Evolutionary conservation across 2,888 invertebrate genomes (phyloP).

Genomic region (Pharmacophagus antenor): DNA sequence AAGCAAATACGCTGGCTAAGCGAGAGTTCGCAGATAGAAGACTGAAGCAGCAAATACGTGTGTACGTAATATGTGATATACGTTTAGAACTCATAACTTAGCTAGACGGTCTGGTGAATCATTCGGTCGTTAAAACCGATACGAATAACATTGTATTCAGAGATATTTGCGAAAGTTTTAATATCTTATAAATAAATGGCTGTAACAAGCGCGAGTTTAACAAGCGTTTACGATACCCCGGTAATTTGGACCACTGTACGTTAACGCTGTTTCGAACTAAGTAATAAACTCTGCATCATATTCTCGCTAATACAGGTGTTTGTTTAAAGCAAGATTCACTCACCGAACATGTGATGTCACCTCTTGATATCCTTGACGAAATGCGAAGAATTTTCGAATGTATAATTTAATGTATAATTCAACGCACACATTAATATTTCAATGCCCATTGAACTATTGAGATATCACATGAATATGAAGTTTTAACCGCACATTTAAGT

Average conservation of each 20-base stretch:
- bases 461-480: not conserved
- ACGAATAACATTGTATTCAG: not conserved
- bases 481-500: not conserved
- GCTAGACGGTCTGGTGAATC: slow-evolving; percentile 1
- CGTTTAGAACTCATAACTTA: not conserved
- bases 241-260: not conserved
- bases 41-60: too few species aligned
- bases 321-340: slow-evolving; percentile 14
- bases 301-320: slow-evolving; percentile 1
- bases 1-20: too few species aligned
- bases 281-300: slow-evolving; percentile 1
- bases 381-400: slow-evolving; percentile 27
- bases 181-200: not conserved
- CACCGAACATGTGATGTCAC: slow-evolving; percentile 10
- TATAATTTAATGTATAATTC: slow-evolving; percentile 21
- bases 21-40: too few species aligned
- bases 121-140: not conserved
- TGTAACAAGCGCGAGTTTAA: not conserved
- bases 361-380: slow-evolving; percentile 29
- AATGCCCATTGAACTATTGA: not conserved
- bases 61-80: not conserved
- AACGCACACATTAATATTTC: slow-evolving; percentile 8
- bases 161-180: not conserved
- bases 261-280: slow-evolving; percentile 5
- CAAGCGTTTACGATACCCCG: not conserved